A percentile compares a stretch with the other conserved stretches of the same genome.
phyloP scores from a whole-genome alignment of 2,113 vertebrate genomes.

The Dicaeum eximium region DNA sequence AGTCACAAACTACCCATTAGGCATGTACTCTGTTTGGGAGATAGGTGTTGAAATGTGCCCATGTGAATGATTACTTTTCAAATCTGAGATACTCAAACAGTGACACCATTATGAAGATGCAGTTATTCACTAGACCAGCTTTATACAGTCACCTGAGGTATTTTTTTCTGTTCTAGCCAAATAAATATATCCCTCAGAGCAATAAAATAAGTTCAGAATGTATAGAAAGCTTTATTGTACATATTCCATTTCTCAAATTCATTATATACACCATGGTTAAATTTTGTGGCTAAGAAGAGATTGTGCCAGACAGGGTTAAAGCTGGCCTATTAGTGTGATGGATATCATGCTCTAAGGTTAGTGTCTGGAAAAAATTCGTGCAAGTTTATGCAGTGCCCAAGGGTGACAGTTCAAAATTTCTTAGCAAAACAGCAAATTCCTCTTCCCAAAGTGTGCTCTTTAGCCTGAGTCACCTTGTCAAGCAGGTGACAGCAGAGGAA shows the following conservation, averaged over 20 bases:
- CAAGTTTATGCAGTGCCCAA: conserved; percentile 16
- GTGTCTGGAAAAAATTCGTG: conserved; percentile 13
- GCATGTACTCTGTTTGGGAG: background rate
- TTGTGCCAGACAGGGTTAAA: background rate
- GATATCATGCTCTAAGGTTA: conserved; percentile 1
- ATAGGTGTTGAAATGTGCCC: background rate
- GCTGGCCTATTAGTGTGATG: conserved; percentile 20
- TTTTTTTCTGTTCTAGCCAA: background rate
- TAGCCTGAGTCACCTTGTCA: conserved; percentile 31
- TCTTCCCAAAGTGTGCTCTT: conserved; percentile 18
- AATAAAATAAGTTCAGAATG: background rate
- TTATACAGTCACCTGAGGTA: background rate
- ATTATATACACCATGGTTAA: background rate
- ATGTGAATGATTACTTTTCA: background rate
- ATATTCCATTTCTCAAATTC: background rate
- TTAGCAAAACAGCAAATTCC: conserved; percentile 42
- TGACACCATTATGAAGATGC: background rate
- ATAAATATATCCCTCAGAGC: background rate
- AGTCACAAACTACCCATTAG: background rate
- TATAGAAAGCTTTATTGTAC: background rate
- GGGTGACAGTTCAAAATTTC: conserved; percentile 39
- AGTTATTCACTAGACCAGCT: background rate
- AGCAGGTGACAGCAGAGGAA: conserved; percentile 13
- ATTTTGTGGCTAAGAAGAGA: background rate
- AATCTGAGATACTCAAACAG: background rate